Conservation (phyloP, 2,888 invertebrate genomes). For the Busseola fusca region DNA sequence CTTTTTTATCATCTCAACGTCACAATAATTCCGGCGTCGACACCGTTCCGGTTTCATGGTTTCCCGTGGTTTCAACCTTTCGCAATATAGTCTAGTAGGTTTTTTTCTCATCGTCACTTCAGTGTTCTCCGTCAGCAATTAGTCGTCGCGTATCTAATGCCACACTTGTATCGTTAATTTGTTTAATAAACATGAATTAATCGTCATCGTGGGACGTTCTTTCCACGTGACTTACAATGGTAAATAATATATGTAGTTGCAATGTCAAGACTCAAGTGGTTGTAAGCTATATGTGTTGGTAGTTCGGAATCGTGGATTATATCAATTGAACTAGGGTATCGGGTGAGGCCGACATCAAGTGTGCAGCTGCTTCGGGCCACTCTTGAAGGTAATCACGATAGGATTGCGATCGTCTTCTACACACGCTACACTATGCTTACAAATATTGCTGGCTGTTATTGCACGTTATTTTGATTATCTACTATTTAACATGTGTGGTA, state of each 20-base stretch:
- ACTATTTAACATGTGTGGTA: constrained; percentile 38
- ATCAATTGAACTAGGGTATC: constrained; percentile 69
- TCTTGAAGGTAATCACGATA: constrained; percentile 51
- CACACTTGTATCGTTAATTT: constrained; percentile 78
- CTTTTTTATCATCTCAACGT: constrained; percentile 44
- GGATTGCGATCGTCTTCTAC: constrained; percentile 45
- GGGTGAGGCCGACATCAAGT: constrained; percentile 53
- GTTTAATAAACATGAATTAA: constrained; percentile 87
- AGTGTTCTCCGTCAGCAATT: constrained; percentile 61
- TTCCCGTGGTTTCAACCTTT: constrained; percentile 55
- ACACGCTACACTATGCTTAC: constrained; percentile 34
- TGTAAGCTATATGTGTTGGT: constrained; percentile 71
- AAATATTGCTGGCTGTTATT: constrained; percentile 46
- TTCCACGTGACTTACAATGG: constrained; percentile 77
- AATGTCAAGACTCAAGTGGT: constrained; percentile 82
- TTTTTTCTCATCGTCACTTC: constrained; percentile 64
- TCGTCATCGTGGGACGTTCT: constrained; percentile 67
- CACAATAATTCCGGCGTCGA: constrained; percentile 42
- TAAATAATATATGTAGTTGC: constrained; percentile 78
- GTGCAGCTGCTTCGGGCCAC: constrained; percentile 42
- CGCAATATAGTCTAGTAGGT: constrained; percentile 55
- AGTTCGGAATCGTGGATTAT: constrained; percentile 70
- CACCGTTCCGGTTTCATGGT: constrained; percentile 55
- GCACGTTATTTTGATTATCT: constrained; percentile 49
- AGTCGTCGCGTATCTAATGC: constrained; percentile 68